These are phyloP conservation scores for Oreohelix idahoensis DNA, from an alignment of 1,140 invertebrate genomes.

Conservation along the genomic window DNA sequence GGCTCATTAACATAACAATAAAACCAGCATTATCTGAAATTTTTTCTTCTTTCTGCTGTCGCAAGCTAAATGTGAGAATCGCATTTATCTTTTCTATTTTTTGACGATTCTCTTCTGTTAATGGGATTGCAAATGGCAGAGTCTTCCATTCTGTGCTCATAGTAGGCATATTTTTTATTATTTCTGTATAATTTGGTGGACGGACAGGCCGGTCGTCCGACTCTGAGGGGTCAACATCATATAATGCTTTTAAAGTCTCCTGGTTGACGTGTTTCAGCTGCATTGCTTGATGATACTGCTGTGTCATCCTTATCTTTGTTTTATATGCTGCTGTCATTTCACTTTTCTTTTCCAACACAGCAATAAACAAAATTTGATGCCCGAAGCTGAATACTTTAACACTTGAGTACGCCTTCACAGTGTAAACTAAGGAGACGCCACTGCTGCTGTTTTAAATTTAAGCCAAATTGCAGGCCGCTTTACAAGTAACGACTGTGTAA, in stretches of 20 bases:
- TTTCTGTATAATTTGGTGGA: neutral
- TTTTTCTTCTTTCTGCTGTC: conserved; percentile 28
- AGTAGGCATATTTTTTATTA: neutral
- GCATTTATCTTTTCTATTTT: neutral
- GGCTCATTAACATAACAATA: neutral
- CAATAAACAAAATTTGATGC: too few relatives aligned
- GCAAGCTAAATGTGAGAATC: conserved; percentile 13
- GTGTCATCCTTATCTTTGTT: neutral
- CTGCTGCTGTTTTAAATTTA: too few relatives aligned
- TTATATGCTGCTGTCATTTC: neutral
- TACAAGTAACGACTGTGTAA: too few relatives aligned
- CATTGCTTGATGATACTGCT: neutral
- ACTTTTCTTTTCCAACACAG: neutral
- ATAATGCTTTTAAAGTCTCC: neutral
- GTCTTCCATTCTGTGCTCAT: neutral
- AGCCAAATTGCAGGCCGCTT: too few relatives aligned
- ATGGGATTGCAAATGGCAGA: neutral
- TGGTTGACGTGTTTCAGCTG: neutral
- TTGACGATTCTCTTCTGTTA: neutral
- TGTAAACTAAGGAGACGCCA: too few relatives aligned
- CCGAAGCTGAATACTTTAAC: too few relatives aligned
- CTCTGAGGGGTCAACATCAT: neutral
- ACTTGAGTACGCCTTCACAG: too few relatives aligned
- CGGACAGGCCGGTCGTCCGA: neutral
- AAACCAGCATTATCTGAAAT: conserved; percentile 7